These are phyloP conservation scores for Gymnogyps californianus DNA, from an alignment of 2,113 vertebrate species.

Conservation along the genomic window DNA sequence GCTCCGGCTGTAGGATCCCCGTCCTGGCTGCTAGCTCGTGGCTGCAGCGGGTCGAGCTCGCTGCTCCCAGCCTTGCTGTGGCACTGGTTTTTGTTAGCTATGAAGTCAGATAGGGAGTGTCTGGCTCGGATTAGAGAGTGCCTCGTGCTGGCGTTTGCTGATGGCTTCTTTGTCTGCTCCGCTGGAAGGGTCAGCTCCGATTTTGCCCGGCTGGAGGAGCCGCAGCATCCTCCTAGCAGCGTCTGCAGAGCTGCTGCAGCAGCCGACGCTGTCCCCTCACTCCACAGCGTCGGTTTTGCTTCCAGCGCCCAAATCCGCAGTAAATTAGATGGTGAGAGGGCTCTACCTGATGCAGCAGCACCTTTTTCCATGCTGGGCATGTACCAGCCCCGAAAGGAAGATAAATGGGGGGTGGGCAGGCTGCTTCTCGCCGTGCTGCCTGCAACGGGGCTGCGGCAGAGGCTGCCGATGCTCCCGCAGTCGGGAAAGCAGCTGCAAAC, in stretches of 20 bases:
- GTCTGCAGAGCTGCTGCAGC: neutral
- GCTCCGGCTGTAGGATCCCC: accelerated
- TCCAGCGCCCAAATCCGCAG: neutral
- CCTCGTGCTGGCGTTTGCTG: neutral
- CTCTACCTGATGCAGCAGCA: neutral
- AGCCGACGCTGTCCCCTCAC: accelerated
- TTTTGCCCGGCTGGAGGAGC: neutral
- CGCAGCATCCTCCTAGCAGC: neutral
- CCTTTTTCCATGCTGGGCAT: neutral
- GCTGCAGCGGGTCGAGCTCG: neutral
- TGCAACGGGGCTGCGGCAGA: neutral
- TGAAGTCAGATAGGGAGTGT: accelerated
- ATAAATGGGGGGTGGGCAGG: neutral
- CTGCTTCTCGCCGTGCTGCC: neutral
- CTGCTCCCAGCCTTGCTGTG: neutral
- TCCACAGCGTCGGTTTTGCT: accelerated
- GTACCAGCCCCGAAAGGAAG: neutral
- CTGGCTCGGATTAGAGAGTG: accelerated
- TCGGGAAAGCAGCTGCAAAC: neutral
- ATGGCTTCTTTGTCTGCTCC: neutral
- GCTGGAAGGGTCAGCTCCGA: neutral
- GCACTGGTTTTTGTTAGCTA: neutral
- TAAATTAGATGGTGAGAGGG: accelerated
- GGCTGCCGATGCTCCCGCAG: neutral
- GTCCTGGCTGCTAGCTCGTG: accelerated